Evolutionary conservation across 2,113 vertebrate species (phyloP), one percentile per base, ranked within the genome.

Genomic region (Promerops cafer): DNA sequence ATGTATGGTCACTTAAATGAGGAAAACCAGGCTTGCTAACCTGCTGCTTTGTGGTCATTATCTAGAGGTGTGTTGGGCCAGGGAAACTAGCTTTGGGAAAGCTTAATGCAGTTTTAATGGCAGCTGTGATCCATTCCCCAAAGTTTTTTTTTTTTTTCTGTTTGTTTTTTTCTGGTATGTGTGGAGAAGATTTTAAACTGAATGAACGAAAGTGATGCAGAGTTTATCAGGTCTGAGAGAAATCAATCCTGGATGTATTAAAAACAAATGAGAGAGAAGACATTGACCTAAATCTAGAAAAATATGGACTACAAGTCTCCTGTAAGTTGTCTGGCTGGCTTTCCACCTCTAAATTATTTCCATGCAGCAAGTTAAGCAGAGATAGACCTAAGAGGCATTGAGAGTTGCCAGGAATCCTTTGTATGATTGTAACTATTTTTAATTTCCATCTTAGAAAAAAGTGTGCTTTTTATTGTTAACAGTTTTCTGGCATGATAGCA

Each of bases 271-370:
- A 60, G 78, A 76, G 88, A 54, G 47, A 83, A 68, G 54, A 64
- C 74, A 94, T 94, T 65, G 72, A 71, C 68, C 75, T 81, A 92
- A 82, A 93, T 72, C 53, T 80, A 89, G 39, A 83, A 90, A 89
- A 85, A 70, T 80, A 64, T 9, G 71, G 53, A 63, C 75, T 60
- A 47, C 72, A 75, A 52, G 37, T 90, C 85, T 90, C 83, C 44
- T 87, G 60, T 83, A 92, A 71, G 56, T 75, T 95, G 75, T 53
- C 54, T 89, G 85, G 74, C 87, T 86, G 27, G 30, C 42, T 89
- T 84, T 89, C 66, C 35, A 80, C 61, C n/a, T 69, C 77, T 83
- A 44, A 84, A 78, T 78, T 83, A 75, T 60, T 90, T 83, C 47
- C 93, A 89, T 91, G 26, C 21, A 21, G 5, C n/a, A 68, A 71